These are phyloP conservation scores for Hycleus cichorii DNA, from an alignment of 1,140 invertebrate species.

Conservation along the genomic window DNA sequence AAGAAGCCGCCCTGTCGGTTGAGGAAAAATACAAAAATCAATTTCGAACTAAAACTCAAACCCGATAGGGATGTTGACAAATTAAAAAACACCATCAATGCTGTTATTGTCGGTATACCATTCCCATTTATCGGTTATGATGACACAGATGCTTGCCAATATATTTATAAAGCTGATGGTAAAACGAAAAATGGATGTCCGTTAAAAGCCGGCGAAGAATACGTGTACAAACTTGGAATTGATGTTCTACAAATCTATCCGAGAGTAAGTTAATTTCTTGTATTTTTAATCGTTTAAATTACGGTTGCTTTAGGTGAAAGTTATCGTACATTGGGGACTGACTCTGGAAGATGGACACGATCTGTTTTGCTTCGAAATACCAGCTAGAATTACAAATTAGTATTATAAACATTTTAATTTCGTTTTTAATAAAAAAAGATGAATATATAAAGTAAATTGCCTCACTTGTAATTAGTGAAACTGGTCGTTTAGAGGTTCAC, in stretches of 20 bases:
- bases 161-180: conserved; percentile 50
- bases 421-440: no score
- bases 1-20: conserved; percentile 55
- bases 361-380: conserved; percentile 58
- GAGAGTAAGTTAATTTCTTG: conserved; percentile 42
- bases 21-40: conserved; percentile 50
- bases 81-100: conserved; percentile 51
- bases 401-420: neutral
- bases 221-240: conserved; percentile 63
- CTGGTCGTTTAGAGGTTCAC: no score
- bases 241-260: conserved; percentile 60
- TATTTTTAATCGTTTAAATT: neutral
- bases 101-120: conserved; percentile 50
- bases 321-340: conserved; percentile 56
- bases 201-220: conserved; percentile 54
- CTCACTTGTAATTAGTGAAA: no score
- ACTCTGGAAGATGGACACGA: conserved; percentile 39
- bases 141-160: conserved; percentile 57
- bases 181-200: conserved; percentile 54
- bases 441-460: no score
- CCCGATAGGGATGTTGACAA: conserved; percentile 45
- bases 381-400: conserved; percentile 50
- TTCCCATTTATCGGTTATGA: conserved; percentile 71
- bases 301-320: conserved; percentile 40
- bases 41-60: conserved; percentile 50